Base-by-base conservation (phyloP, 92 coral and sea anemone species). In the Actinostola sp. region DNA sequence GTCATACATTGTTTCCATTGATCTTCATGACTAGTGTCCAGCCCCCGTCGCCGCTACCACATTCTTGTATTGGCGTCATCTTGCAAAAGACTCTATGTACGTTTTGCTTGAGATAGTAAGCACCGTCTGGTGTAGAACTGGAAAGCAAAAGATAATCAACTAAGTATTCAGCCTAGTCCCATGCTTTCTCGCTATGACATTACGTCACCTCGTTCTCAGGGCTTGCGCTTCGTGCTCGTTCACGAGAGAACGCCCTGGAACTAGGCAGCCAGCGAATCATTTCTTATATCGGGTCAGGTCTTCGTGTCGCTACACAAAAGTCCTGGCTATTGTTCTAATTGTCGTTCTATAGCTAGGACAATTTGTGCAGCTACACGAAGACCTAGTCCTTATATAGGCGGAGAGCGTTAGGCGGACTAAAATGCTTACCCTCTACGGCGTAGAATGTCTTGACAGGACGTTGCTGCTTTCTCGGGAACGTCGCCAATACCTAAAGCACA, bases 1-100 rank as follows among this genome's bases (percentile, higher is more conserved):
- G 5, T 19, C 38, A 0, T 72, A 89, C 93, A 83, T 80, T 80
- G 5, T 14, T 44, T 9, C 93, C 93, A 32, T 89, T 48, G 52
- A 89, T 84, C 77, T 84, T 89, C 93, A 89, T 84, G 41, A 70
- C 87, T 29, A 89, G 85, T 38, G 93, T 84, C 93, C 93, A 89
- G 44, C 93, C 93, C 17, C 90, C 88, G 30, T 81, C 81, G 12
- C 9, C 27, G 42, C 72, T 48, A 25, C 86, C 93, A 80, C 93
- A 84, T 16, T 71, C 90, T 48, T 45, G 57, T 1, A 89, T 71
- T 49, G 77, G 70, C 36, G 89, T 82, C 93, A 89, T 84, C 67
- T 84, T 73, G 51, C 93, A 89, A 55, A 53, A 89, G 1, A 84
- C 85, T 2, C 61, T 36, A 11, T 19, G 25, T 17, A 0, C 20